Evolutionary conservation across 2,797 vertebrate species (phyloP).

Genomic region (Poecilia wingei): DNA sequence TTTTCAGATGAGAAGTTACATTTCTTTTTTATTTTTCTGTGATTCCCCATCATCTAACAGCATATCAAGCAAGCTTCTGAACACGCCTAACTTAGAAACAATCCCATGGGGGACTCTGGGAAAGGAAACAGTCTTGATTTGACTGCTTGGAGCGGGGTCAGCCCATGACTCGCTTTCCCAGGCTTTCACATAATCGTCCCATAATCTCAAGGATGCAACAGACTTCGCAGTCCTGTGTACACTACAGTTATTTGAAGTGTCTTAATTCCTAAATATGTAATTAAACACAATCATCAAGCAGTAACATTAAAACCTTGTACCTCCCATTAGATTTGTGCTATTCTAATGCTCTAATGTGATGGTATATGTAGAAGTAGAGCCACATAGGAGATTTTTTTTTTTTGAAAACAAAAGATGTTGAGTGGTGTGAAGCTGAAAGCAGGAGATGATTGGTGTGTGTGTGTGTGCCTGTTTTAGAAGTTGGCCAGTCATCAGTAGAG

Average conservation of each 20-base stretch:
- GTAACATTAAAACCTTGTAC: neutral
- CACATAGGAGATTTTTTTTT: neutral
- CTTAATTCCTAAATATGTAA: neutral
- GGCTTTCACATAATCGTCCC: constrained; percentile 16
- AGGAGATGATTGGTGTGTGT: constrained; percentile 12
- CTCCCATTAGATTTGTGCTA: neutral
- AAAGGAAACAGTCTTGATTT: constrained; percentile 34
- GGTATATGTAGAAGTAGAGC: neutral
- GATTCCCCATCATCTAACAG: neutral
- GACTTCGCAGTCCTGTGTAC: neutral
- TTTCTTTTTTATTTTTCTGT: neutral
- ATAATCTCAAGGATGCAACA: neutral
- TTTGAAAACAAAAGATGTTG: constrained; percentile 6
- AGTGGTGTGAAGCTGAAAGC: constrained; percentile 32
- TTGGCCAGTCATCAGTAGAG: constrained; percentile 84
- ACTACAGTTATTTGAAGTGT: neutral
- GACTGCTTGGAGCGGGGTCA: constrained; percentile 33
- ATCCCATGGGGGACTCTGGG: constrained; percentile 46
- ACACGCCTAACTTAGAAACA: neutral
- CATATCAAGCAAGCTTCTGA: neutral
- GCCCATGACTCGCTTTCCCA: constrained; percentile 43
- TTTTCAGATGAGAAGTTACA: neutral
- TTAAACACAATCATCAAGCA: neutral
- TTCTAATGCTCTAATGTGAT: neutral
- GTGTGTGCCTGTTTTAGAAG: constrained; percentile 67